Conservation (phyloP, 2,797 vertebrate species). For the Notolabrus celidotus region DNA sequence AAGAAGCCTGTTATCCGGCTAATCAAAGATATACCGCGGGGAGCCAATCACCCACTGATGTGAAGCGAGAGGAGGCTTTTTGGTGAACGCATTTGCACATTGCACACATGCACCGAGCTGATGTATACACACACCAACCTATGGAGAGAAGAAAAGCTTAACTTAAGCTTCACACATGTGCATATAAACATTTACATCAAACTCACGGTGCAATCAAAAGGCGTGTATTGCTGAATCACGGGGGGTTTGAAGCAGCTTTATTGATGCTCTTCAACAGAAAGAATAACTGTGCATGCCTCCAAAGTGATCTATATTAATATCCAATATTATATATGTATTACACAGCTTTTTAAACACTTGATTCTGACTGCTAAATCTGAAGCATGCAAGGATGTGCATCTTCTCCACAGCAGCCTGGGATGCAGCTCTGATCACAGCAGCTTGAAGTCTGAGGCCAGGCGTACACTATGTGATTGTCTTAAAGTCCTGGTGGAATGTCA, state of each 20-base stretch:
- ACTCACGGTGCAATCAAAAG: not conserved
- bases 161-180: constrained; percentile 3
- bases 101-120: constrained; percentile 10
- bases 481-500: too few species aligned
- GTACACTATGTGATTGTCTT: too few species aligned
- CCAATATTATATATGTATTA: too few species aligned
- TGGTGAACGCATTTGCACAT: constrained; percentile 30
- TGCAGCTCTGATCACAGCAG: too few species aligned
- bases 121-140: not conserved
- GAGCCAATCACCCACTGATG: constrained; percentile 76
- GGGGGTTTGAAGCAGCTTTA: not conserved
- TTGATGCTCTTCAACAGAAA: not conserved
- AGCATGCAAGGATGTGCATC: too few species aligned
- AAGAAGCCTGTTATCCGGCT: constrained; percentile 61
- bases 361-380: too few species aligned
- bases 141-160: constrained; percentile 1
- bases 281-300: not conserved
- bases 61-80: constrained; percentile 51
- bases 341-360: too few species aligned
- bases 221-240: not conserved
- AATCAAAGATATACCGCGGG: constrained; percentile 79
- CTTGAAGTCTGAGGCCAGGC: too few species aligned
- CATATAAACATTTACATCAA: constrained; percentile 1
- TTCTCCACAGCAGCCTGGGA: too few species aligned
- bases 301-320: too few species aligned